Evolutionary conservation across 2,797 vertebrate species (phyloP), one percentile per base, ranked within the genome.

Genomic region (Channallabes apus): DNA sequence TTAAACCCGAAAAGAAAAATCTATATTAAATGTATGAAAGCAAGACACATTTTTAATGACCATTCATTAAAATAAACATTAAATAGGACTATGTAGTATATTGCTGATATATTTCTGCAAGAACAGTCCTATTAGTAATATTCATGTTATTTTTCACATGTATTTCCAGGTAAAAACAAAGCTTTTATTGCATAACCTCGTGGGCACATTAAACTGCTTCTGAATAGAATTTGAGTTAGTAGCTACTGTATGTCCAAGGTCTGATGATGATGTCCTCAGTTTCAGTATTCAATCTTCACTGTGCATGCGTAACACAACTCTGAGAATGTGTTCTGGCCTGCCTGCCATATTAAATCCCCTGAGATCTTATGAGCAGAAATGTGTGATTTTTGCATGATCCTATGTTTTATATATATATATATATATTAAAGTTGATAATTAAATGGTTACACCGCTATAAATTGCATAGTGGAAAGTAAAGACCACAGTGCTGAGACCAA

Each of bases 311-410:
- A 51, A 54, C 24, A 73, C 41, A 73, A n/a, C 38, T 54, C 72
- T 75, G 73, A 76, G 32, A 29, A 56, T 72, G 76, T 82, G 14
- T 73, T 80, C 56, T 61, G 80, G 41, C 69, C 51, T 35, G 18
- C 72, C 80, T 76, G 76, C 80, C 24, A 41, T 83, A 32, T 80
- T 58, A 64, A 35, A 65, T 35, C 32, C 61, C 41, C 20, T 27
- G 32, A 29, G 78, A 79, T 79, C 64, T 83, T 58, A 58, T 32
- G 67, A 86, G 64, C 24, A 56, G 67, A 62, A 85, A 84, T 84
- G 80, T 84, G 80, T 88, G 62, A 73, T 59, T 72, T 82, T 84
- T 78, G 65, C 81, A 62, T 84, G 87, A 2, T 67, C 29, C 27
- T 67, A 12, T n/a, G 27, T 65, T 65, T 72, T 41, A 68, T 58